Conservation (phyloP, 2,888 invertebrate species). For the Dugesia japonica region DNA sequence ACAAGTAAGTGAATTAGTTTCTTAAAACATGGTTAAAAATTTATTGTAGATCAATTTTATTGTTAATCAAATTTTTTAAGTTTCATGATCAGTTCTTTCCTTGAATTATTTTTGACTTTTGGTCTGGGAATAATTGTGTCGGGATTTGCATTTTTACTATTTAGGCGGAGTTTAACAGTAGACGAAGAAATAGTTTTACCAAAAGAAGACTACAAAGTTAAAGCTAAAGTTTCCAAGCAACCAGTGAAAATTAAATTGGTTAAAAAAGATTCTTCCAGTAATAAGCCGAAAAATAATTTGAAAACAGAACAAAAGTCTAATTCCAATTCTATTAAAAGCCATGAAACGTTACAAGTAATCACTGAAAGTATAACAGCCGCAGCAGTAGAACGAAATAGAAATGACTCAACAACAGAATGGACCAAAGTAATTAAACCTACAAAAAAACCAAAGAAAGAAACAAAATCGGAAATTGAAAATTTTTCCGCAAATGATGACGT, state of each 20-base stretch:
- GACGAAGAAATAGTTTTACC: background rate
- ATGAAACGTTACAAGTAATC: background rate
- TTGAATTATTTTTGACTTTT: too few relatives aligned
- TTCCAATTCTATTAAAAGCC: background rate
- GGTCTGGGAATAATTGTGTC: background rate
- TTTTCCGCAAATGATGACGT: background rate
- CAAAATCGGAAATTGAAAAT: background rate
- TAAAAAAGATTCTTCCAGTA: background rate
- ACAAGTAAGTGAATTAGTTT: background rate
- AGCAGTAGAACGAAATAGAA: background rate
- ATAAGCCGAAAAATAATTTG: background rate
- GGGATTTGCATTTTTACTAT: background rate
- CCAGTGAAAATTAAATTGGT: background rate
- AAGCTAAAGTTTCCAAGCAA: background rate
- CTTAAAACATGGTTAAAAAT: too few relatives aligned
- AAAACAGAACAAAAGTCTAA: background rate
- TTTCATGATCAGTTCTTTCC: too few relatives aligned
- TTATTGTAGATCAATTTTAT: too few relatives aligned
- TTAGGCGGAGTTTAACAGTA: background rate
- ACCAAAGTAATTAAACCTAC: constrained; percentile 2
- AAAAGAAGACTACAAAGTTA: background rate
- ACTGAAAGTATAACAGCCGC: background rate
- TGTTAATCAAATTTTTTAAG: too few relatives aligned
- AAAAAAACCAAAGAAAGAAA: background rate
- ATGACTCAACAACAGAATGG: background rate